phyloP scores from a whole-genome alignment of 2,888 invertebrate genomes.

The Hirtodrosophila trivittata region DNA sequence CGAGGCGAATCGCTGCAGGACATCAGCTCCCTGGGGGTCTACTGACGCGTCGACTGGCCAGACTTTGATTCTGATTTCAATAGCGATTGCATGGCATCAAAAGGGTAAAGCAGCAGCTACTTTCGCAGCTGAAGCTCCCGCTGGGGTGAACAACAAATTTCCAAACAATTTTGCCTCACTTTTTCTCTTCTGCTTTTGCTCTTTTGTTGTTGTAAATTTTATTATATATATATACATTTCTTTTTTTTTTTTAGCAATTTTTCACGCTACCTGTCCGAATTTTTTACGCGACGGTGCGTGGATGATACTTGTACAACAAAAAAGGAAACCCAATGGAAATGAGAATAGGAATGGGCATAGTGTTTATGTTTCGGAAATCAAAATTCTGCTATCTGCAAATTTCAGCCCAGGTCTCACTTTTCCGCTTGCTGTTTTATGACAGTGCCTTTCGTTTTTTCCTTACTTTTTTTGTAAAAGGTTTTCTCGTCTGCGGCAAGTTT shows the following conservation, averaged over 20 bases:
- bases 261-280: constrained; percentile 81
- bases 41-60: constrained; percentile 26
- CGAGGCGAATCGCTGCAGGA: constrained; percentile 60
- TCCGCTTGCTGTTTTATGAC: constrained; percentile 74
- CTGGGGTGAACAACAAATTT: constrained; percentile 47
- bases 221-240: constrained; percentile 17
- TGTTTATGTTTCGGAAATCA: constrained; percentile 80
- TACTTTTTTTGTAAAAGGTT: constrained; percentile 57
- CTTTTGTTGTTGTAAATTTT: constrained; percentile 18
- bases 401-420: constrained; percentile 62
- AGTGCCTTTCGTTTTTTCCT: constrained; percentile 41
- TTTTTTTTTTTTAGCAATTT: constrained; percentile 68
- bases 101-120: constrained; percentile 66
- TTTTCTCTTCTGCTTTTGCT: constrained; percentile 25
- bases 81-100: constrained; percentile 58
- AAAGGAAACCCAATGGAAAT: constrained; percentile 12
- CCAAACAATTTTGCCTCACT: constrained; percentile 34
- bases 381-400: constrained; percentile 76
- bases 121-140: constrained; percentile 53
- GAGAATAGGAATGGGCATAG: constrained; percentile 40
- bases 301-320: constrained; percentile 23
- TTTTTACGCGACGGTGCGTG: constrained; percentile 70
- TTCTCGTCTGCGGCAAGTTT: constrained; percentile 57
- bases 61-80: constrained; percentile 54
- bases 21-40: constrained; percentile 63